Evolutionary conservation across 2,888 invertebrate genomes (phyloP), one percentile per base, ranked within the genome.

Genomic region (Morpho deidamia): DNA sequence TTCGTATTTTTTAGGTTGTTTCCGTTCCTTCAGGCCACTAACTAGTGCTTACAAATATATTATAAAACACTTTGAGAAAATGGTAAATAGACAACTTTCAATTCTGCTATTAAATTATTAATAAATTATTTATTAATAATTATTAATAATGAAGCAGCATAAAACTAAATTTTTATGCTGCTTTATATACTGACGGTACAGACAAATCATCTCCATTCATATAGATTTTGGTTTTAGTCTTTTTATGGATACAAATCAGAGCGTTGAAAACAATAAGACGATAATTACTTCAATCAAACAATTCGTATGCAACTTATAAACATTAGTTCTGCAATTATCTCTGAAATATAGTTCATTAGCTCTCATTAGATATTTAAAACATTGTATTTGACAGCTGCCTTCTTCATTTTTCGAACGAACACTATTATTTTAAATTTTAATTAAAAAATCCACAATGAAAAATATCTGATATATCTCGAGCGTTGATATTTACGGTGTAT

Each of bases 351-450:
- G 74, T 74, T 78, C 82, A 87, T 88, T 86, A 86, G 67, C 67
- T 60, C 81, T 89, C 86, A 74, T 87, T 86, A 83, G 65, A 80
- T 87, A 87, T 86, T 87, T 78, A 85, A 87, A 86, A 65, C 51
- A 58, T 48, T 38, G 46, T 44, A 11, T 47, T 53, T 53, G 48
- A 51, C 51, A 39, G 50, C 47, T 43, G 45, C 37, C 14, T 44
- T 52, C 51, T 54, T 45, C 49, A 56, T 51, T 51, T 44, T 38
- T 33, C 40, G 10, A 10, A 23, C 8, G 11, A 47, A 47, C 38
- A 42, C 51, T 45, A 40, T 44, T 41, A 43, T 11, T 47, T 32
- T 40, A 11, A 8, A 49, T 52, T 56, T 50, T 55, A 47, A 55
- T 60, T 46, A 51, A 39, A 44, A 40, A 10, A 35, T 41, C 11